These are phyloP conservation scores for Drosophila eugracilis DNA, from an alignment of 1,140 invertebrate genomes.

Conservation along the genomic window DNA sequence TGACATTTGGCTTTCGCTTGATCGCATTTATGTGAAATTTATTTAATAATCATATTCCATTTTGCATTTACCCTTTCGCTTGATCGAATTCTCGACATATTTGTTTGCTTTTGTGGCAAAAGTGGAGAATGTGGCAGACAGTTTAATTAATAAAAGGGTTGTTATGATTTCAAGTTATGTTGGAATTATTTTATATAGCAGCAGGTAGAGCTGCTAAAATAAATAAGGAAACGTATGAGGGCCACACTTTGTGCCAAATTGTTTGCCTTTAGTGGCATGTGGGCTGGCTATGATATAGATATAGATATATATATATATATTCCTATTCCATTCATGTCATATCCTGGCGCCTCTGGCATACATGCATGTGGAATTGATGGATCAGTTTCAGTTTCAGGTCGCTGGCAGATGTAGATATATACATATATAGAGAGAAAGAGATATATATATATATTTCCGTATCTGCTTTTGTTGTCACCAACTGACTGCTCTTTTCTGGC, in stretches of 20 bases:
- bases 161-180: neutral
- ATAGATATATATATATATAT: neutral
- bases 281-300: neutral
- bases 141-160: neutral
- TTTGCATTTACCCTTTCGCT: neutral
- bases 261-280: neutral
- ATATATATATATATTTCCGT: neutral
- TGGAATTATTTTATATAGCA: too few species aligned
- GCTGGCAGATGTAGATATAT: neutral
- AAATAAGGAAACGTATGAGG: neutral
- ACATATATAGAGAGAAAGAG: too few species aligned
- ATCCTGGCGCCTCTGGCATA: neutral
- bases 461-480: neutral
- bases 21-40: constrained; percentile 1
- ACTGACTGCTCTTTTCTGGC: constrained; percentile 2
- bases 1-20: neutral
- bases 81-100: neutral
- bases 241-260: constrained; percentile 6
- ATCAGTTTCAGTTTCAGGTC: constrained; percentile 10
- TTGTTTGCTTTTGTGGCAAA: neutral
- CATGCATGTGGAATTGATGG: constrained; percentile 10
- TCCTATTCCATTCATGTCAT: constrained; percentile 1
- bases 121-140: neutral
- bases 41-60: constrained; percentile 1
- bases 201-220: neutral